Evolutionary conservation across 2,113 vertebrate genomes (phyloP).

Genomic region (Ibidorhyncha struthersii): DNA sequence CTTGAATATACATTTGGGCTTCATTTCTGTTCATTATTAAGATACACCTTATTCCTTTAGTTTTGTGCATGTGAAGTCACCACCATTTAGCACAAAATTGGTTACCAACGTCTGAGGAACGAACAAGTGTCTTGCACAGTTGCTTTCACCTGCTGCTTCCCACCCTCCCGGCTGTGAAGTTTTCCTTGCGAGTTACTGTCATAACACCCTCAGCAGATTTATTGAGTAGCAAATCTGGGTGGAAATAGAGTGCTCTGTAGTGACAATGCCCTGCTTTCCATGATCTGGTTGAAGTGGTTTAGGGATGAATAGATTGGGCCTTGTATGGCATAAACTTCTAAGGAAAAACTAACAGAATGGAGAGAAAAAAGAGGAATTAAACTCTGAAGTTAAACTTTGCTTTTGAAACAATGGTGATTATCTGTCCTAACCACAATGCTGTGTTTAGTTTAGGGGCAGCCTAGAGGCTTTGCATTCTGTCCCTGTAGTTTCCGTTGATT

Average conservation of each 20-base stretch:
- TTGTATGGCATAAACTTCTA: not conserved
- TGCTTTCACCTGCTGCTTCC: not conserved
- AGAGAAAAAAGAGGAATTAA: not conserved
- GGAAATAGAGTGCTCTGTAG: not conserved
- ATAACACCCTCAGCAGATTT: not conserved
- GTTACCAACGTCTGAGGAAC: not conserved
- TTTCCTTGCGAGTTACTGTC: not conserved
- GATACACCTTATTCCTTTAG: not conserved
- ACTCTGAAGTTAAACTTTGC: not conserved
- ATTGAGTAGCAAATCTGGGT: not conserved
- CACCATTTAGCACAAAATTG: not conserved
- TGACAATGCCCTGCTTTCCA: not conserved
- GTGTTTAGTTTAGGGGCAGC: not conserved
- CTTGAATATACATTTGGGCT: not conserved
- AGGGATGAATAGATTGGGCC: not conserved
- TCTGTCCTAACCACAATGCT: not conserved
- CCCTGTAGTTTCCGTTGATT: not conserved
- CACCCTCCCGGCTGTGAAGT: not conserved
- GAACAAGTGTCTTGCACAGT: not conserved
- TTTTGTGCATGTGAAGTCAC: not conserved
- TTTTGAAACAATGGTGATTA: not conserved
- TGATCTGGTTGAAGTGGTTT: not conserved
- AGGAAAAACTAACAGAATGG: not conserved
- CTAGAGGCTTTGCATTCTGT: not conserved
- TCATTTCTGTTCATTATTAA: not conserved